Evolutionary conservation across 2,113 vertebrate genomes (phyloP).

Genomic region (Cyprinodon tularosa): DNA sequence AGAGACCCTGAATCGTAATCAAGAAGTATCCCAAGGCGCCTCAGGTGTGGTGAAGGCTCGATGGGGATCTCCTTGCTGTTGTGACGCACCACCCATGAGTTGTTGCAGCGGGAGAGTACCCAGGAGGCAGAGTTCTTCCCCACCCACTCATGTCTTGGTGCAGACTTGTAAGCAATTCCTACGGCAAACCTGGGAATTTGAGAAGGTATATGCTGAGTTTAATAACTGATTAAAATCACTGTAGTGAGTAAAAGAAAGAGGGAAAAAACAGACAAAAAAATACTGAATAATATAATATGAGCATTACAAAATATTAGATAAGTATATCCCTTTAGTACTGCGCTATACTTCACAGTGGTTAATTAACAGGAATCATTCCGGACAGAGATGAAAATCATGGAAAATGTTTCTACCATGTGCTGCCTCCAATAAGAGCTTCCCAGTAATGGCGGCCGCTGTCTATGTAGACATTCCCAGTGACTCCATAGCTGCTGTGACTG

Average conservation of each 20-base stretch:
- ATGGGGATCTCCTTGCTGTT: slow-evolving; percentile 94
- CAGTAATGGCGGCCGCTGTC: slow-evolving; percentile 98
- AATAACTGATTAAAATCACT: background rate
- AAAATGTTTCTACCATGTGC: slow-evolving; percentile 88
- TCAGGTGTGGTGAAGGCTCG: slow-evolving; percentile 91
- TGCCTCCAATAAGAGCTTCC: slow-evolving; percentile 96
- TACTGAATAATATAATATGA: background rate
- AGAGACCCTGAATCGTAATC: slow-evolving; percentile 95
- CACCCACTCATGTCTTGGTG: slow-evolving; percentile 96
- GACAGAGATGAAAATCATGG: too few species aligned
- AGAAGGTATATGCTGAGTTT: background rate
- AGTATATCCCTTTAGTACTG: too few species aligned
- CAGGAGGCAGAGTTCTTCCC: slow-evolving; percentile 95
- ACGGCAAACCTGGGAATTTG: slow-evolving; percentile 89
- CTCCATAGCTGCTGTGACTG: slow-evolving; percentile 93
- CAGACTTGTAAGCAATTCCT: slow-evolving; percentile 94
- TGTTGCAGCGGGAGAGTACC: slow-evolving; percentile 96
- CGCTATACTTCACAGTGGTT: background rate
- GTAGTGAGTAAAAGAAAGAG: background rate
- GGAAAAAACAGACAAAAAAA: background rate
- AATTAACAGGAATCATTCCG: background rate
- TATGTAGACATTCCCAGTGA: slow-evolving; percentile 95
- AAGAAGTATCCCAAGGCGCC: slow-evolving; percentile 91
- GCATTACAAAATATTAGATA: background rate
- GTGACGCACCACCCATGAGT: slow-evolving; percentile 92